Evolutionary conservation across 1,140 invertebrate genomes (phyloP), one percentile per base, ranked within the genome.

Genomic region (Prorops nasuta): DNA sequence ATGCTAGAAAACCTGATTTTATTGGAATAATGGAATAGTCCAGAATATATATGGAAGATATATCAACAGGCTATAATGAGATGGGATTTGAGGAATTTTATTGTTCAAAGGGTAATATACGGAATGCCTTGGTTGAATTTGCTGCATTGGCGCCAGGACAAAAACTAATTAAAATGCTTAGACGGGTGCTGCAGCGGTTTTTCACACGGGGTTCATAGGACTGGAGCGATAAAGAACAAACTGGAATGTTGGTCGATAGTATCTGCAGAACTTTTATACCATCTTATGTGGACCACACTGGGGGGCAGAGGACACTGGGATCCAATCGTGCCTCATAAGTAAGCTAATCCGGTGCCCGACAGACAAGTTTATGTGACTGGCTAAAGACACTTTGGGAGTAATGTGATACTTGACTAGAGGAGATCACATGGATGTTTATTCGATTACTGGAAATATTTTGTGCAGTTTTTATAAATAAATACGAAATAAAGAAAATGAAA

Each of bases 181-280:
- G 47, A 51, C 50, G 37, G 10, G 9, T 2, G 19, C 10, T 28
- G 4, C 4, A 28, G 24, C 10, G 24, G 4, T 10, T 10, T 28
- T 28, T 6, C 24, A 10, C 24, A 10, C 10, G 10, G 24, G 10
- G 10, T 28, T 28, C 24, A 28, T 28, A 28, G 10, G 24, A 10
- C 10, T 28, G 24, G 24, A 4, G 4, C 10, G 10, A 28, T 28
- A 28, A 35, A 14, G 36, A 28, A 31, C 42, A n/a, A 53, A 39
- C 36, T 32, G 61, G 64, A 64, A 66, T 67, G 64, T 49, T 44
- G 39, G 34, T 44, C 46, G 63, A 66, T 66, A 42, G 49, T 64
- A 66, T 64, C 64, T 32, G 22, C 32, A 43, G 37, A 54, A 64
- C 62, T 63, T 67, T 66, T 66, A 66, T 62, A 51, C 53, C 53